Evolutionary conservation across 2,797 vertebrate genomes (phyloP).

Genomic region (Urocyon cinereoargenteus): DNA sequence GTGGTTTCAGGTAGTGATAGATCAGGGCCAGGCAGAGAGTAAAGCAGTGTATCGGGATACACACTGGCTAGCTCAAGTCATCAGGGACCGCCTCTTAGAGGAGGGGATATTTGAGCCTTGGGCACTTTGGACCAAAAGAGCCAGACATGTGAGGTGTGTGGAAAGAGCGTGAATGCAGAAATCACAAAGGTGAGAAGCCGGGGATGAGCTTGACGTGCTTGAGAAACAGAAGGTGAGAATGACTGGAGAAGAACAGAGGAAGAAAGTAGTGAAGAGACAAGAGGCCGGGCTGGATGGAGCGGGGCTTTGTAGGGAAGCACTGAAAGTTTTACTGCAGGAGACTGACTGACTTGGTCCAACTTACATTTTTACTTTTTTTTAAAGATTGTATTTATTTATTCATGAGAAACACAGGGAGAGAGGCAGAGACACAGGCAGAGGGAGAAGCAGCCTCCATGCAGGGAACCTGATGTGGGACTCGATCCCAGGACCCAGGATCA

Average conservation of each 20-base stretch:
- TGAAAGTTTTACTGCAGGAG: neutral
- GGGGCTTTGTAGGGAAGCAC: too few relatives aligned
- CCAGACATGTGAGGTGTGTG: fast-evolving
- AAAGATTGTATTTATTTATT: too few relatives aligned
- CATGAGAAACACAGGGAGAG: too few relatives aligned
- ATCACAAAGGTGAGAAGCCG: neutral
- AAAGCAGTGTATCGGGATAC: neutral
- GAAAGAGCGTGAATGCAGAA: neutral
- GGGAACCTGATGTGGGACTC: too few relatives aligned
- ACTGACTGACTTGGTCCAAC: neutral
- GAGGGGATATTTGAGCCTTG: neutral
- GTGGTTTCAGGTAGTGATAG: neutral
- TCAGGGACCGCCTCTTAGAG: neutral
- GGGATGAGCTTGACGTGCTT: neutral
- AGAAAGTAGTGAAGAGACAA: neutral
- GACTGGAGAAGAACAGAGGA: neutral
- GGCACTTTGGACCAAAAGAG: neutral
- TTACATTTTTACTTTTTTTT: neutral
- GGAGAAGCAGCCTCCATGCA: too few relatives aligned
- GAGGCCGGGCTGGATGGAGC: neutral
- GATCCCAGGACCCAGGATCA: too few relatives aligned
- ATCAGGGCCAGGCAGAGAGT: neutral
- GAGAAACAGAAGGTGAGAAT: neutral
- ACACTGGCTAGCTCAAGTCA: neutral
- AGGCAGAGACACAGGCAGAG: too few relatives aligned